Evolutionary conservation across 2,888 invertebrate species (phyloP), one percentile per base, ranked within the genome.

Genomic region (Melieria picta): DNA sequence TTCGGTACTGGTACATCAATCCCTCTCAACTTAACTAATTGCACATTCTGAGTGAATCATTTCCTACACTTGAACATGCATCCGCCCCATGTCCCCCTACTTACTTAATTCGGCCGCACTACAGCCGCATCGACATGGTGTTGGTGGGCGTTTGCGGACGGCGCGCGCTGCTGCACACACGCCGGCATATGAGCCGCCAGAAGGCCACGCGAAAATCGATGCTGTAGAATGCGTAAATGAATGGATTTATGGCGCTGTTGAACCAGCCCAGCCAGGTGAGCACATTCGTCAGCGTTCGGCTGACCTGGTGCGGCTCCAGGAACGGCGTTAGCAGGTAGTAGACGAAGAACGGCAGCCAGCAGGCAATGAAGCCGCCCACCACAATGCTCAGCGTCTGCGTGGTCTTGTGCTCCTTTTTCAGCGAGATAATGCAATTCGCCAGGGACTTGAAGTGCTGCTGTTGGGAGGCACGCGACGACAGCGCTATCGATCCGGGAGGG

Each of bases 251-350:
- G 4, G 94, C 94, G 0, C 94, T 94, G 84, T 95, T 96, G 80
- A 94, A 92, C 94, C 95, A 96, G 0, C 95, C 96, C 57, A 96
- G 88, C 95, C 95, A 96, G 1, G 94, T 95, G 68, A 95, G 87
- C 69, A 93, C 91, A 62, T 91, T 91, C 90, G 93, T 92, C 66
- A 94, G 84, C 4, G 91, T 89, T 0, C 89, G 88, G 72, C 89
- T 90, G 6, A 91, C 90, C 77, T 91, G 90, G 65, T 88, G 87
- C 69, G 87, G 88, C 0, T 91, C 90, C 68, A 94, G 89, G 80
- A 95, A 95, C 5, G 95, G 95, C 5, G 92, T 93, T 1, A 94
- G 88, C 11, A 96, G 87, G 81, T 96, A 96, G 76, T 93, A 92
- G 6, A 94, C 88, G 85, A 95, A 96, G 86, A 96, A 96, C 0